Evolutionary conservation across 2,797 vertebrate genomes (phyloP).

Genomic region (Lycodopsis pacificus): DNA sequence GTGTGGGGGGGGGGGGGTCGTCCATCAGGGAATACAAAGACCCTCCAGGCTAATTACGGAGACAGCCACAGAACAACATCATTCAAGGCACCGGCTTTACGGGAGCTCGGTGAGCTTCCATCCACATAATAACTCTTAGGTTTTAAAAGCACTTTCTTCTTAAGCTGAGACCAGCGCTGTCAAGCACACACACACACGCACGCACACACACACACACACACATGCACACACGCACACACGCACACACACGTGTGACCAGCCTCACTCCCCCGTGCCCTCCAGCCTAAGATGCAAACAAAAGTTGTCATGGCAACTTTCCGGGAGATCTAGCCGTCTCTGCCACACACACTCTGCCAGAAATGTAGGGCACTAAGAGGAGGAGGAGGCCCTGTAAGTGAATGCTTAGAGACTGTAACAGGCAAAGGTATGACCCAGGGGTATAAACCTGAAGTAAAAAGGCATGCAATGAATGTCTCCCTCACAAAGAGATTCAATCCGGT

Average conservation of each 20-base stretch:
- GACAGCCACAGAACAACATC: slow-evolving; percentile 52
- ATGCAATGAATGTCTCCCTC: slow-evolving; percentile 11
- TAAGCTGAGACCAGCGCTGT: slow-evolving; percentile 26
- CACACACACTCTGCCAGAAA: slow-evolving; percentile 46
- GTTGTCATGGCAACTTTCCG: slow-evolving; percentile 71
- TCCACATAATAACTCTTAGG: slow-evolving; percentile 43
- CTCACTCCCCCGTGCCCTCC: slow-evolving; percentile 18
- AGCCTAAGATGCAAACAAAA: slow-evolving; percentile 66
- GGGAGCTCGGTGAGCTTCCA: slow-evolving; percentile 42
- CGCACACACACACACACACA: slow-evolving; percentile 8
- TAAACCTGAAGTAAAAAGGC: slow-evolving; percentile 27
- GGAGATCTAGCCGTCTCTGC: slow-evolving; percentile 40
- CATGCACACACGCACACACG: neutral
- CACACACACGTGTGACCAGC: slow-evolving; percentile 46
- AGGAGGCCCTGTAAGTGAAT: slow-evolving; percentile 37
- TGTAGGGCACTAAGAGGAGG: slow-evolving; percentile 51
- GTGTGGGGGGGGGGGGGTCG: slow-evolving; percentile 13
- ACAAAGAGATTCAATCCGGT: slow-evolving; percentile 23
- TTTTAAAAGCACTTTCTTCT: slow-evolving; percentile 54
- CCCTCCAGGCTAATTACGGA: slow-evolving; percentile 65
- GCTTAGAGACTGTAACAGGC: slow-evolving; percentile 38
- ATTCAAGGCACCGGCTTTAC: slow-evolving; percentile 45
- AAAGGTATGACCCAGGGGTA: slow-evolving; percentile 21
- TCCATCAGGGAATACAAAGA: slow-evolving; percentile 44
- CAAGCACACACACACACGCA: neutral